Evolutionary conservation across 92 coral and sea anemone species (phyloP).

Genomic region (Virgularia gustaviana): DNA sequence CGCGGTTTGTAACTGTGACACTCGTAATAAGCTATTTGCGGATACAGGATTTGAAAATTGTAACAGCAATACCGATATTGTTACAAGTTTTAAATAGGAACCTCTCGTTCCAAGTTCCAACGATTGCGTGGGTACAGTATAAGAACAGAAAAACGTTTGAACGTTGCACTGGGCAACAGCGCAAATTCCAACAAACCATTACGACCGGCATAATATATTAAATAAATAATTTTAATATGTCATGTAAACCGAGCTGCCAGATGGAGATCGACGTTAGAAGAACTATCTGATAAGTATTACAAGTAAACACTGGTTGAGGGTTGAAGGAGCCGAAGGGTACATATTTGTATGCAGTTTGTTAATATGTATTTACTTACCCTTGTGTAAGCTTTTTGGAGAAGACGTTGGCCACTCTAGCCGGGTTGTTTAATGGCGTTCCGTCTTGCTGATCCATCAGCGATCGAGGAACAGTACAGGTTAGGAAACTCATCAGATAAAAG

Average conservation of each 20-base stretch:
- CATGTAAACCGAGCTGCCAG: not conserved
- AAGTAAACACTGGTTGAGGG: not conserved
- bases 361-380: conserved; percentile 29
- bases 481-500: conserved; percentile 36
- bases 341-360: not conserved
- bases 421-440: conserved; percentile 32
- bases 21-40: too few relatives aligned
- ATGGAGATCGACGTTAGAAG: too few relatives aligned
- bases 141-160: not conserved
- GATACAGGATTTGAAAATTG: too few relatives aligned
- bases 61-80: too few relatives aligned
- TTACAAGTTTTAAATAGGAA: too few relatives aligned
- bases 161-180: not conserved
- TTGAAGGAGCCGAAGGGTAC: not conserved
- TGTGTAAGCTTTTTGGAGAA: conserved; percentile 25
- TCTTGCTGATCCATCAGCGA: conserved; percentile 44
- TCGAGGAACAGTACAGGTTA: conserved; percentile 23
- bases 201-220: not conserved
- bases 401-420: conserved; percentile 35
- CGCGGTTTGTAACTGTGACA: too few relatives aligned
- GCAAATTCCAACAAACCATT: not conserved
- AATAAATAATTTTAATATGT: not conserved
- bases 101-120: too few relatives aligned
- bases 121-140: not conserved
- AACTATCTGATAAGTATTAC: too few relatives aligned